Evolutionary conservation across 2,113 vertebrate genomes (phyloP), one percentile per base, ranked within the genome.

Genomic region (Ageneiosus marmoratus): DNA sequence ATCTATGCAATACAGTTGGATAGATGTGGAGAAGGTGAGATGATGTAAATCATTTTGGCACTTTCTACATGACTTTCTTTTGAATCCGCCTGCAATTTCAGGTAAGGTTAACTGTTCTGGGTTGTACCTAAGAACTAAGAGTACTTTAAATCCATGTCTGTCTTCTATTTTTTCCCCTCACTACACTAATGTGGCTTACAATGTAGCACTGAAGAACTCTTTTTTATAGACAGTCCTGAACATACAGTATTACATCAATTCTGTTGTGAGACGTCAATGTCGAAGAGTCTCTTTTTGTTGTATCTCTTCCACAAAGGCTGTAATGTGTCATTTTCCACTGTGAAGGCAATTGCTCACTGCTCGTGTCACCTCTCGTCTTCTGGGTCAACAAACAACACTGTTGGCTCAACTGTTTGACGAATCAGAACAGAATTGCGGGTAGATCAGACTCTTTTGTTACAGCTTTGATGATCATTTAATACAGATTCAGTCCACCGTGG

Each of bases 181-280:
- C 69, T 48, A 48, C 24, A 48, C 1, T 4, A 41, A 13, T 46
- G 20, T 6, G 24, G 69, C 41, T 72, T n/a, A 72, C 41, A 50
- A 8, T 29, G 15, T 73, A 13, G 70, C 12, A 44, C 4, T 67
- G 32, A 67, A 37, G 16, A 37, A 20, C 65, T 12, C 2, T 41
- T 48, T 70, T 70, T 46, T 8, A 48, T 0, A 48, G 44, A 48
- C 70, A 10, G 24, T 27, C 29, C 44, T 48, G 70, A 48, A 27
- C 10, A 48, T 9, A n/a, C n/a, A n/a, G n/a, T n/a, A 48, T 73
- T 50, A 16, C 46, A 73, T 73, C 1, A 70, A n/a, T 11, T 13
- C 83, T 88, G 87, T 79, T 29, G 79, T 81, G 53, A 84, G 84
- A 83, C 78, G 74, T 83, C 24, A 44, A 9, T 72, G 51, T 53